Base-by-base conservation (phyloP, 2,797 vertebrate genomes). In the Pipistrellus kuhlii region DNA sequence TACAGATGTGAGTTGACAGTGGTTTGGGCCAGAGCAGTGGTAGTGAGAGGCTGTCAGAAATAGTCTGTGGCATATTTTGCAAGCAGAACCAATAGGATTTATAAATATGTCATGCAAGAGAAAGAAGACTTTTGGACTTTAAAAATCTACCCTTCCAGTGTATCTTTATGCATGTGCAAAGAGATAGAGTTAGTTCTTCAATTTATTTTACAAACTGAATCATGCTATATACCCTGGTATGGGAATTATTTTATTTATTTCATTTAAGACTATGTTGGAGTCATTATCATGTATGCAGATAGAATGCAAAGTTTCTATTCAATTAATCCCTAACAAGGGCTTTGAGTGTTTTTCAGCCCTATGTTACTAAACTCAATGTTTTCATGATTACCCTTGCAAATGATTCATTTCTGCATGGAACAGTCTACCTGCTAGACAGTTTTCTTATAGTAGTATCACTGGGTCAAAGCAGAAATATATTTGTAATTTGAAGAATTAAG, bases 401-500 rank as follows among this genome's bases (percentile, higher is more conserved):
- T 11, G 81, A 68, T 48, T 84, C 4, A 46, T 66, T 86, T 85
- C 20, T 86, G 12, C 25, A 32, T 7, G 72, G 5, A 92, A 13
- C 5, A 12, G 10, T 72, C 91, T 86, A 51, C 23, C 30, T 41
- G 9, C 25, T 68, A 55, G 59, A 46, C 51, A 93, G 83, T 90
- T 27, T 11, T 10, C 27, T 12, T 69, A 1, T 38, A 66, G 51
- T 12, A 57, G 3, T n/a, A 41, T 80, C 59, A 41, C 15, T 86
- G 21, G 71, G 8, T 82, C 81, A 94, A 92, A 84, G n/a, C 12
- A 68, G 44, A 90, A 82, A 72, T 23, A 9, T 7, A 72, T 76
- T 85, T 93, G 1, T 41, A 78, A 83, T 73, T 15, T 88, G 62
- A 93, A 68, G 48, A 90, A 86, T 80, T 86, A 90, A 88, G 90